These are phyloP conservation scores for Dunckerocampus dactyliophorus DNA, from an alignment of 2,113 vertebrate species.

Conservation along the genomic window DNA sequence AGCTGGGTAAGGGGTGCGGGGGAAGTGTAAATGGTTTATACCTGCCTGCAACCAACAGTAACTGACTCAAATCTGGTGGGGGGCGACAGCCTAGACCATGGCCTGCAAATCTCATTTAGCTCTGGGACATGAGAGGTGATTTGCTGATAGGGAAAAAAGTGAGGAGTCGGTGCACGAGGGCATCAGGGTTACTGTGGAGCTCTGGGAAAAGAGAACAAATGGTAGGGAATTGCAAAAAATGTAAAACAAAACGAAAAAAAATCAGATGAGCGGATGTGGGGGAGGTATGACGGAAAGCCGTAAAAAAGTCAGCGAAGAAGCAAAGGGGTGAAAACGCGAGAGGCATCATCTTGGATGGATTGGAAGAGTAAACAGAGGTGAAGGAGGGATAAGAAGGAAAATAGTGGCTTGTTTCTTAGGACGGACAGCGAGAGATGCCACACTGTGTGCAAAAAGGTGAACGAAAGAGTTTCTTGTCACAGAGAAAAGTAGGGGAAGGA, in stretches of 20 bases:
- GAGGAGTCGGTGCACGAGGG: constrained; percentile 10
- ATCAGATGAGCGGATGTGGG: neutral
- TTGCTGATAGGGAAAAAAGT: constrained; percentile 41
- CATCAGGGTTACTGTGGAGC: constrained; percentile 35
- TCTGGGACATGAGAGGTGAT: constrained; percentile 50
- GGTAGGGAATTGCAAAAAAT: constrained; percentile 36
- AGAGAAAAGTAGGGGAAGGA: constrained; percentile 7
- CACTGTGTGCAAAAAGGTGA: constrained; percentile 22
- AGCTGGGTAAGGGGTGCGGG: constrained; percentile 23
- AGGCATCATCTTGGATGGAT: constrained; percentile 33
- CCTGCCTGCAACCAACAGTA: constrained; percentile 60
- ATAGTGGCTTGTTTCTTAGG: constrained; percentile 41
- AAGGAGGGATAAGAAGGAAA: constrained; percentile 51
- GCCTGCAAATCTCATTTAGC: constrained; percentile 74
- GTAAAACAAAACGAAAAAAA: neutral
- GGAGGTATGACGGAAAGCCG: constrained; percentile 10
- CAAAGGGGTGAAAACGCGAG: constrained; percentile 18
- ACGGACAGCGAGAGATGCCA: constrained; percentile 35
- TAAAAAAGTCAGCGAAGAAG: constrained; percentile 15
- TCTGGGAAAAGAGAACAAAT: constrained; percentile 37
- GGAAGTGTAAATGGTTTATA: constrained; percentile 62
- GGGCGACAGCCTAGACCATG: constrained; percentile 33
- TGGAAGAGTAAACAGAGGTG: constrained; percentile 61
- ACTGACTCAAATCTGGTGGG: constrained; percentile 57
- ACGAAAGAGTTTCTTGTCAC: constrained; percentile 22